Conservation (phyloP, 2,797 vertebrate species). For the Malacoctenus gilli region DNA sequence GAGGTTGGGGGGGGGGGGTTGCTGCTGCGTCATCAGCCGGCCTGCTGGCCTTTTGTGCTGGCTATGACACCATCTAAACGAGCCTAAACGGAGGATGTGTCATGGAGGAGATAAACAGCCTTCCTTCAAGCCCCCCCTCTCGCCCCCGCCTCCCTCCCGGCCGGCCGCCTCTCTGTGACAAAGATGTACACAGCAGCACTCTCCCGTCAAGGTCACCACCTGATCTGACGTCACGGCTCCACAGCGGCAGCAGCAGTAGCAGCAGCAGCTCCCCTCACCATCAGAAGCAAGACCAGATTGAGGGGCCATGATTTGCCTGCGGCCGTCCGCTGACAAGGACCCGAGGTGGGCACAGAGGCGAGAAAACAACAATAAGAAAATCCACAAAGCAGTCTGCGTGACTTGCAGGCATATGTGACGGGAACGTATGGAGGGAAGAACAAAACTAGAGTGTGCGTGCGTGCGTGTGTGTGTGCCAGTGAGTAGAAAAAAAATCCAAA, state of each 20-base stretch:
- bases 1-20: slow-evolving; percentile 1
- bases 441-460: slow-evolving; percentile 3
- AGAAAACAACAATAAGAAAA: slow-evolving; percentile 4
- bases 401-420: slow-evolving; percentile 10
- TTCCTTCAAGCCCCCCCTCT: slow-evolving; percentile 5
- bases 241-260: slow-evolving; percentile 37
- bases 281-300: slow-evolving; percentile 50
- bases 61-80: slow-evolving; percentile 32
- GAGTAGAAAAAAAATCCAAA: neutral
- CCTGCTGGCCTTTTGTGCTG: slow-evolving; percentile 20
- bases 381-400: slow-evolving; percentile 8
- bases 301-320: slow-evolving; percentile 56
- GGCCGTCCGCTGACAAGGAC: slow-evolving; percentile 40
- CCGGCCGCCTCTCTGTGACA: slow-evolving; percentile 43
- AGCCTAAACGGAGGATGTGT: slow-evolving; percentile 32
- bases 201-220: slow-evolving; percentile 74
- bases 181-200: slow-evolving; percentile 52
- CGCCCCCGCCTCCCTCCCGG: neutral
- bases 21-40: slow-evolving; percentile 53
- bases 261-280: slow-evolving; percentile 52
- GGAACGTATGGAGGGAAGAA: slow-evolving; percentile 1
- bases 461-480: no score
- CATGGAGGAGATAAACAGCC: slow-evolving; percentile 19
- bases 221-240: slow-evolving; percentile 67
- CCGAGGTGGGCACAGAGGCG: no score